These are phyloP conservation scores for Eleutherodactylus coqui DNA, from an alignment of 2,797 vertebrate genomes.

Conservation along the genomic window DNA sequence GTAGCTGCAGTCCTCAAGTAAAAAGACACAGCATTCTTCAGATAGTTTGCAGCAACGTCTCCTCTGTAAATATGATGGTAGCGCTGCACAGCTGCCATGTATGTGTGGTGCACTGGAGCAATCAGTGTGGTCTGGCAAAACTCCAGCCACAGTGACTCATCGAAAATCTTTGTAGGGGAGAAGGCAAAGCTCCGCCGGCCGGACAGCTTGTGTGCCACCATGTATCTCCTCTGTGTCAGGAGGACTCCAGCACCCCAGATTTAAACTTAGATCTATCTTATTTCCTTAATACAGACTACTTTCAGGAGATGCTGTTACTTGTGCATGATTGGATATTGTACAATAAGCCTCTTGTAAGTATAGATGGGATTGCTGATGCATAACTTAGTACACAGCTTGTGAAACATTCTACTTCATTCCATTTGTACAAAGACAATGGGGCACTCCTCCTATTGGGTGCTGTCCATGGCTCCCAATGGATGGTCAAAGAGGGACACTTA, in stretches of 20 bases:
- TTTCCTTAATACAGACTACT: too few relatives aligned
- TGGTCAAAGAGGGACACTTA: too few relatives aligned
- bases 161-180: conserved; percentile 21
- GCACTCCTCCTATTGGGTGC: too few relatives aligned
- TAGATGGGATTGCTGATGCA: too few relatives aligned
- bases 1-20: neutral
- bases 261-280: too few relatives aligned
- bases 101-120: neutral
- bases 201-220: neutral
- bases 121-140: neutral
- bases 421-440: too few relatives aligned
- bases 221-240: neutral
- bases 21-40: neutral
- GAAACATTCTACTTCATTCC: too few relatives aligned
- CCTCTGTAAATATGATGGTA: neutral
- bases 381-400: too few relatives aligned
- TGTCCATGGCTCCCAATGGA: too few relatives aligned
- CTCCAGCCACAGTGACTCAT: conserved; percentile 32
- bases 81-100: neutral
- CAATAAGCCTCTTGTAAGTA: too few relatives aligned
- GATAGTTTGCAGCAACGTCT: neutral
- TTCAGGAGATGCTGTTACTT: too few relatives aligned
- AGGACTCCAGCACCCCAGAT: neutral
- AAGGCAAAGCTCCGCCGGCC: neutral
- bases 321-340: too few relatives aligned